A percentile compares a stretch with the other conserved stretches of the same genome.
Conservation (phyloP, 2,888 invertebrate genomes). For the Tuta absoluta region DNA sequence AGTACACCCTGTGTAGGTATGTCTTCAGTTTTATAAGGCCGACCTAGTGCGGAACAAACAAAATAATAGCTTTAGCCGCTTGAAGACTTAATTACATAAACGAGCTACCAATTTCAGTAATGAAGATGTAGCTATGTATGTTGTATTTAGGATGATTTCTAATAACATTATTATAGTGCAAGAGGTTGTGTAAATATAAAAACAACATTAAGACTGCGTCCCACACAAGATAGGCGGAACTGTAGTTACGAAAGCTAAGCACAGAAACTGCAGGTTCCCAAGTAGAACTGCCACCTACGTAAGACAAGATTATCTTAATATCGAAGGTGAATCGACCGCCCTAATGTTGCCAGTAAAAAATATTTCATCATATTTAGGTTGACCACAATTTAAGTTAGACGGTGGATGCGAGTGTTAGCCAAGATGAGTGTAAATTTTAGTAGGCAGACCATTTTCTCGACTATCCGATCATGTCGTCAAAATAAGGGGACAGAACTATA, state of each 20-base stretch:
- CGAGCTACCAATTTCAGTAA: conserved; percentile 42
- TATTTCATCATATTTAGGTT: neutral
- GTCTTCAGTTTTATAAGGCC: conserved; percentile 43
- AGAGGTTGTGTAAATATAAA: conserved; percentile 42
- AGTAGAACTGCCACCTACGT: conserved; percentile 65
- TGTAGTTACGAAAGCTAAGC: conserved; percentile 57
- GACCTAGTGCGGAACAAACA: conserved; percentile 36
- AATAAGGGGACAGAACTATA: too few relatives aligned
- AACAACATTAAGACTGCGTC: conserved; percentile 43
- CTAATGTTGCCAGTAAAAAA: neutral
- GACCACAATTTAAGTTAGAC: neutral
- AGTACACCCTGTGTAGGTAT: conserved; percentile 25
- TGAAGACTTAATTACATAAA: conserved; percentile 49
- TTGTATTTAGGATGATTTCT: conserved; percentile 6
- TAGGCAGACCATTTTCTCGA: too few relatives aligned
- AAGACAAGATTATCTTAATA: conserved; percentile 61
- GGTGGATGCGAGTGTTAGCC: too few relatives aligned
- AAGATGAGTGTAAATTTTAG: too few relatives aligned
- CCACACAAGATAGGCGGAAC: conserved; percentile 46
- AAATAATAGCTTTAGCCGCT: conserved; percentile 50
- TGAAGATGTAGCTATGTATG: conserved; percentile 28
- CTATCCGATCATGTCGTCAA: too few relatives aligned
- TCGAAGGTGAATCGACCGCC: conserved; percentile 74
- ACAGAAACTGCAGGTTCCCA: conserved; percentile 52
- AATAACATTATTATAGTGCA: conserved; percentile 28